Conservation (phyloP, 1,140 invertebrate genomes). For the Drosophila sp. region DNA sequence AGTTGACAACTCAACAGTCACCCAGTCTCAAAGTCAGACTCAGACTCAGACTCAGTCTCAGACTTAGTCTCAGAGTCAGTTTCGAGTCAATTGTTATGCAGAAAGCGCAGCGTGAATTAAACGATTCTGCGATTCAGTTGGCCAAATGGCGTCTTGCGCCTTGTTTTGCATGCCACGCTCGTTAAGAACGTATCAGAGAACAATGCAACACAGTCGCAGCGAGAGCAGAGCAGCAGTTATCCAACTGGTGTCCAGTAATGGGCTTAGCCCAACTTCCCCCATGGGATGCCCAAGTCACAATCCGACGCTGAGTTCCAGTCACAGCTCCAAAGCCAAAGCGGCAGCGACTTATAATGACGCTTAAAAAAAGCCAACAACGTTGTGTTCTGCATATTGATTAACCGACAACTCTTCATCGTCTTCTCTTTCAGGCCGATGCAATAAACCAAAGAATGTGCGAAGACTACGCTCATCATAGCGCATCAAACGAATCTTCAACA, state of each 20-base stretch:
- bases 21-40: conserved; percentile 9
- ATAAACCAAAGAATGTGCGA: conserved; percentile 54
- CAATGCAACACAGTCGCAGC: conserved; percentile 56
- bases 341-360: conserved; percentile 66
- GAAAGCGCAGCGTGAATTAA: conserved; percentile 72
- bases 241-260: conserved; percentile 78
- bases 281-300: conserved; percentile 30
- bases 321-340: conserved; percentile 36
- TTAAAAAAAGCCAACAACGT: conserved; percentile 33
- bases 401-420: conserved; percentile 13
- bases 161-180: conserved; percentile 78
- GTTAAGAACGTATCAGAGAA: conserved; percentile 72
- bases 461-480: conserved; percentile 15
- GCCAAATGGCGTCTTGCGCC: conserved; percentile 78
- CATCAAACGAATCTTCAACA: background rate
- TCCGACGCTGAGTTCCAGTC: conserved; percentile 17
- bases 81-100: conserved; percentile 70
- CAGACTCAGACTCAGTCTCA: background rate
- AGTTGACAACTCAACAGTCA: conserved; percentile 28
- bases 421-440: conserved; percentile 23
- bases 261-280: conserved; percentile 65
- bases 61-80: conserved; percentile 27
- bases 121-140: conserved; percentile 69
- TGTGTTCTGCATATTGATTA: conserved; percentile 71
- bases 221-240: conserved; percentile 43